phyloP scores from a whole-genome alignment of 2,888 invertebrate species.

The Ectobius pallidus region DNA sequence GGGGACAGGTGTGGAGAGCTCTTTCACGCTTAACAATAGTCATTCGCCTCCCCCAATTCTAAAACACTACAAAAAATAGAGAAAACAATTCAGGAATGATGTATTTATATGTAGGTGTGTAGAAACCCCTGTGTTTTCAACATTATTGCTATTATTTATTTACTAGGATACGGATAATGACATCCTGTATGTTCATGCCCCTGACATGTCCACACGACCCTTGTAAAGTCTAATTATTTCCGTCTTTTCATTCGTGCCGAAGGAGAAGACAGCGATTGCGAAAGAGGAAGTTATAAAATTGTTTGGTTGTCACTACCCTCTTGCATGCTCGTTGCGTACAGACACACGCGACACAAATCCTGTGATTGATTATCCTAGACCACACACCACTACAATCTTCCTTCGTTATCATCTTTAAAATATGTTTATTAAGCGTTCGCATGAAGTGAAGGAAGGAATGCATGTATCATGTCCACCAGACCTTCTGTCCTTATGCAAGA shows the following conservation, averaged over 20 bases:
- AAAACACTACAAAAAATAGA: neutral
- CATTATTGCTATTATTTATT: constrained; percentile 34
- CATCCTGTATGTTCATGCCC: constrained; percentile 36
- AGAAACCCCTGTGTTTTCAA: constrained; percentile 8
- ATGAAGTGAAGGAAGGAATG: too few relatives aligned
- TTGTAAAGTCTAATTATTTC: constrained; percentile 30
- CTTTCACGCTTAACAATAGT: constrained; percentile 40
- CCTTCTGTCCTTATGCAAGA: too few relatives aligned
- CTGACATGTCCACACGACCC: constrained; percentile 20
- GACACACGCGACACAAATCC: neutral
- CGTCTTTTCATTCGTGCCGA: constrained; percentile 20
- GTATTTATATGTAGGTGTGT: neutral
- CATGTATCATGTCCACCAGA: too few relatives aligned
- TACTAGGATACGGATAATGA: constrained; percentile 37
- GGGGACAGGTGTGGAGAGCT: constrained; percentile 39
- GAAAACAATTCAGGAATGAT: neutral
- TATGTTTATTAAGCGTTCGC: too few relatives aligned
- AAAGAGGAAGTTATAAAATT: constrained; percentile 33
- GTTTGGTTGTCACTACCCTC: constrained; percentile 28
- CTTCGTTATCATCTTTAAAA: too few relatives aligned
- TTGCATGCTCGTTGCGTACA: constrained; percentile 14
- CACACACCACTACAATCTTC: neutral
- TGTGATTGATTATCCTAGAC: neutral
- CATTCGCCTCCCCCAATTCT: constrained; percentile 9
- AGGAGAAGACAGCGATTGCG: neutral